Evolutionary conservation across 2,113 vertebrate genomes (phyloP).

Genomic region (Edolisoma coerulescens): DNA sequence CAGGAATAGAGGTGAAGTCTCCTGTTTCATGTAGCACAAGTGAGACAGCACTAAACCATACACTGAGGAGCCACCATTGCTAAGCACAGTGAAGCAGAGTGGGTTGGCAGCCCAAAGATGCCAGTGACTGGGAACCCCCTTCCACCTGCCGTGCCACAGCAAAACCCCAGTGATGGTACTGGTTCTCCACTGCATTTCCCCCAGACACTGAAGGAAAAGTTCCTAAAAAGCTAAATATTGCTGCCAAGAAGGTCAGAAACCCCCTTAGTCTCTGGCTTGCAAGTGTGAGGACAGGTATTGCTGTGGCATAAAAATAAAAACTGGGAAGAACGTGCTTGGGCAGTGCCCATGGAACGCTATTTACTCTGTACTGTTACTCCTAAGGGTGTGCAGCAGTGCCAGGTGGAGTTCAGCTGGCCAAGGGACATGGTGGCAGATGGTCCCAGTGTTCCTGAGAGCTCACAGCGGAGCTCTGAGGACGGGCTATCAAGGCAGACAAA

Average conservation of each 20-base stretch:
- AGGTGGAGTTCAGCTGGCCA: not conserved
- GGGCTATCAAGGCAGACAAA: not conserved
- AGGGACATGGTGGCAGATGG: not conserved
- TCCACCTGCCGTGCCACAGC: not conserved
- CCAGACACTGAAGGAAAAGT: not conserved
- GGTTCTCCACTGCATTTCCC: not conserved
- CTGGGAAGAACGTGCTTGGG: not conserved
- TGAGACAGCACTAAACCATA: not conserved
- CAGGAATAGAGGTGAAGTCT: slow-evolving; percentile 11
- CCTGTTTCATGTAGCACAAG: not conserved
- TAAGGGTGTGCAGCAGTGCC: not conserved
- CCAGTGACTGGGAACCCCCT: not conserved
- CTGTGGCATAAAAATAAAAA: not conserved
- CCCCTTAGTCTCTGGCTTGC: not conserved
- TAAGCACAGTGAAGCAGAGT: not conserved
- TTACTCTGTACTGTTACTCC: not conserved
- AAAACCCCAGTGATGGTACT: not conserved
- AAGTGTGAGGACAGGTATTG: not conserved
- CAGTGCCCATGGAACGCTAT: not conserved
- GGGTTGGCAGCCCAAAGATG: not conserved
- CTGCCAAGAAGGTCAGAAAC: not conserved
- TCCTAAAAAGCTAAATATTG: not conserved
- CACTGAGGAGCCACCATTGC: not conserved
- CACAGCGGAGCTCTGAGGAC: not conserved
- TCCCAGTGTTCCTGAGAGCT: not conserved